Evolutionary conservation across 2,888 invertebrate species (phyloP).

Genomic region (Caenorhabditis sp.): DNA sequence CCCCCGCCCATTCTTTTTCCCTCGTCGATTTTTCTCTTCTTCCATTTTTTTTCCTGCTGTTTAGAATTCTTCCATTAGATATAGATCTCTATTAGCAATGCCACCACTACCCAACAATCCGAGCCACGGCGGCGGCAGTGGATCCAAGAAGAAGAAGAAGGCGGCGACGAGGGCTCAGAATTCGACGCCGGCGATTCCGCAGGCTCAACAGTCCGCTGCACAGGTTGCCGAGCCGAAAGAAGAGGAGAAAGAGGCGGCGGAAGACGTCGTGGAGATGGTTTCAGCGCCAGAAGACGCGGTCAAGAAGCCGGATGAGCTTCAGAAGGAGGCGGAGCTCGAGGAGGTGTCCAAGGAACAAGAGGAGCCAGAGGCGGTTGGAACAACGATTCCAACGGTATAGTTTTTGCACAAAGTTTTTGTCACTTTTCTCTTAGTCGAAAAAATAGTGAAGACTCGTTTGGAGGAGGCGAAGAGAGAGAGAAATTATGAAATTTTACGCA

Average conservation of each 20-base stretch:
- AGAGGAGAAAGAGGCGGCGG: too few species aligned
- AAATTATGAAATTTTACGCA: neutral
- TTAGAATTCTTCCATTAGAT: too few species aligned
- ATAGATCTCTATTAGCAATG: neutral
- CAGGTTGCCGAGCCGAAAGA: too few species aligned
- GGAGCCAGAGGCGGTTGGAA: neutral
- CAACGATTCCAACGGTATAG: neutral
- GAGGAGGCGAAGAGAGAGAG: neutral
- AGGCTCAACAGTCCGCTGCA: too few species aligned
- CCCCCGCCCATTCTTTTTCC: neutral
- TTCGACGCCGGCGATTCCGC: neutral
- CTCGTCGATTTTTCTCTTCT: neutral
- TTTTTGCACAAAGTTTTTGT: neutral
- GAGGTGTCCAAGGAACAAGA: too few species aligned
- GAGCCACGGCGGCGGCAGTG: neutral
- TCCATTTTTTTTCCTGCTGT: neutral
- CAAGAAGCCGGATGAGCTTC: neutral
- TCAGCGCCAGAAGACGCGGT: neutral
- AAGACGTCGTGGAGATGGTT: too few species aligned
- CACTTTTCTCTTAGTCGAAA: neutral
- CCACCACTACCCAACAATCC: neutral
- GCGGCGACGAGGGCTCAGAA: neutral
- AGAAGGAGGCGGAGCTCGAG: neutral
- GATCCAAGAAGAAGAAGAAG: neutral
- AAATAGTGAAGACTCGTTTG: neutral